These are phyloP conservation scores for Fregetta grallaria DNA, from an alignment of 2,113 vertebrate species.

Conservation along the genomic window DNA sequence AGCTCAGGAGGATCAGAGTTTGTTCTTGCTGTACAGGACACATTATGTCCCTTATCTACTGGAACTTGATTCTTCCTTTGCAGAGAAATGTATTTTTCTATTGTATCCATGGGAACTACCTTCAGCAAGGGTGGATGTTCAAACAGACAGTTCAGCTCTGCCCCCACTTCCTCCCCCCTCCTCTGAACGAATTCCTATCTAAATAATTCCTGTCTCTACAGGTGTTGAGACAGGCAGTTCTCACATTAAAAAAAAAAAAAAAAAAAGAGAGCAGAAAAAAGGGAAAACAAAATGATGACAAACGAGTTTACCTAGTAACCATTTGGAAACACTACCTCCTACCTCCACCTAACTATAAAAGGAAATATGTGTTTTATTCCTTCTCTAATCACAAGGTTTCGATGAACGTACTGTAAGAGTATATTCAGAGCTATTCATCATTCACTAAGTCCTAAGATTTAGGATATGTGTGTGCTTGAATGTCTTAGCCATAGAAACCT, in stretches of 20 bases:
- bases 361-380: conserved; percentile 5
- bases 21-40: background rate
- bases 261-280: background rate
- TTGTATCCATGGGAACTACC: conserved; percentile 33
- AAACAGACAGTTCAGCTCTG: background rate
- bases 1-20: background rate
- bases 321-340: background rate
- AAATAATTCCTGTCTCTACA: conserved; percentile 64
- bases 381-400: conserved; percentile 25
- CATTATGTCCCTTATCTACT: background rate
- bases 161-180: background rate
- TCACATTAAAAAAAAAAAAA: background rate
- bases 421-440: conserved; percentile 23
- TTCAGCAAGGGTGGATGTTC: conserved; percentile 48
- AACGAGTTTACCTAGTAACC: conserved; percentile 18
- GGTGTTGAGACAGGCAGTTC: conserved; percentile 53
- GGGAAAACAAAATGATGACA: conserved; percentile 8
- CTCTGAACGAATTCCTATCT: conserved; percentile 27
- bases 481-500: conserved; percentile 39
- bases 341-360: conserved; percentile 11
- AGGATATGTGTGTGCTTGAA: conserved; percentile 44
- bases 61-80: conserved; percentile 31
- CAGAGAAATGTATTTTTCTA: conserved; percentile 1
- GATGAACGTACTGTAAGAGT: background rate
- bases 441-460: conserved; percentile 36